Evolutionary conservation across 2,888 invertebrate genomes (phyloP), one percentile per base, ranked within the genome.

Genomic region (Volucella inanis): DNA sequence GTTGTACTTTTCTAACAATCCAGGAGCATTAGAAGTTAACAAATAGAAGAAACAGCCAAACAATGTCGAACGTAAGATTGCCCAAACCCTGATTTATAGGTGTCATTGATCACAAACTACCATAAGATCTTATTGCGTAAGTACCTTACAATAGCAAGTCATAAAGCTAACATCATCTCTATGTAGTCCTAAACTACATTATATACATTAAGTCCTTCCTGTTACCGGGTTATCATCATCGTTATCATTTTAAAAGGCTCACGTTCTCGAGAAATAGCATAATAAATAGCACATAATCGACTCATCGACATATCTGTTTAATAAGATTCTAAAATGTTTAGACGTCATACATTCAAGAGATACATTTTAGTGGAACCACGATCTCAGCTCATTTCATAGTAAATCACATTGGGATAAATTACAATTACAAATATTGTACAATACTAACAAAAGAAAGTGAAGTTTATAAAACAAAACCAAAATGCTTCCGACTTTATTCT

Each of bases 401-500:
- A 10, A 41, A 71, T 15, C 15, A 43, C 43, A 67, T 49, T 22
- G 39, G 18, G 41, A 67, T 47, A 14, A 55, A 3, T 3, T 74
- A 79, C 57, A 71, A 75, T 15, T 49, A 22, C 41, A 43, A 76
- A 74, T 39, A 12, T n/a, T 52, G 52, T 22, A 22, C 18, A 47
- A 14, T 64, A 38, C 3, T 11, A 15, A 59, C 2, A 15, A 22
- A 54, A 52, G 14, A 0, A 31, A 45, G 74, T 57, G 39, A 79
- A 81, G 31, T 31, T 6, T 31, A 31, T 31, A 55, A 70, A 65
- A 57, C 43, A 57, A 49, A 22, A 62, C 67, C 55, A 78, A 71
- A 75, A 93, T 93, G 93, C 93, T 61, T 91, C 91, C 76, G 93
- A 91, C 84, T 90, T 89, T 88, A 95, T 95, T 88, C 93, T 96